Evolutionary conservation across 2,797 vertebrate species (phyloP).

Genomic region (Streptopelia turtur): DNA sequence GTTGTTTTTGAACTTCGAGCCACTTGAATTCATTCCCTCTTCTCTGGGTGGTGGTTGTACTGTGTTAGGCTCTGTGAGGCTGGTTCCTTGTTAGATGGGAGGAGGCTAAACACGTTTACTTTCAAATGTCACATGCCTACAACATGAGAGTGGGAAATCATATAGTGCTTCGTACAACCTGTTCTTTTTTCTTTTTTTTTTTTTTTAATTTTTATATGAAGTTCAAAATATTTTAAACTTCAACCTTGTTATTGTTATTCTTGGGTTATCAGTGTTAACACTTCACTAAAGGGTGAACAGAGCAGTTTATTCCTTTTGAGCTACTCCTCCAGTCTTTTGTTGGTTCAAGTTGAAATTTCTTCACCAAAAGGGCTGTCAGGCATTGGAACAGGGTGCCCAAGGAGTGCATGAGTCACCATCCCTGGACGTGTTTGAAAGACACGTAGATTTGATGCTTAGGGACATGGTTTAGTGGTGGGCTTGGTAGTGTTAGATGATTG

Average conservation of each 20-base stretch:
- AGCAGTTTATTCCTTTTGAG: not conserved
- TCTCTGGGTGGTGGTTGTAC: not conserved
- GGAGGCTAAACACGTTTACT: not conserved
- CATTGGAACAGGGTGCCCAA: not conserved
- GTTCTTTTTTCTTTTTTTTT: not conserved
- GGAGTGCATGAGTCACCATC: not conserved
- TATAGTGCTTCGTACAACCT: not conserved
- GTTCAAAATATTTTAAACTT: not conserved
- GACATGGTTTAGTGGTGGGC: not conserved
- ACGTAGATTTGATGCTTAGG: rapidly evolving
- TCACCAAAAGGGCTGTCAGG: not conserved
- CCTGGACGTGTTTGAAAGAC: not conserved
- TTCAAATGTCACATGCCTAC: not conserved
- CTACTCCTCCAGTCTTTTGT: not conserved
- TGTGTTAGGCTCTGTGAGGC: not conserved
- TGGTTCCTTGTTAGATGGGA: not conserved
- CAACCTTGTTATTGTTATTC: not conserved
- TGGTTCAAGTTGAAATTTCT: not conserved
- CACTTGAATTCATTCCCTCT: not conserved
- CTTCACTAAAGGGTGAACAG: not conserved
- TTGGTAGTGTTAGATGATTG: not conserved
- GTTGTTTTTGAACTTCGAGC: not conserved
- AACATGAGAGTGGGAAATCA: not conserved
- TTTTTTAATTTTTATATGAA: not conserved
- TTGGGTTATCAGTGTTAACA: not conserved